Percentiles rank a stretch among this genome's conserved stretches.
Conservation (phyloP, 2,113 vertebrate genomes). For the Notarius quadriscutis region DNA sequence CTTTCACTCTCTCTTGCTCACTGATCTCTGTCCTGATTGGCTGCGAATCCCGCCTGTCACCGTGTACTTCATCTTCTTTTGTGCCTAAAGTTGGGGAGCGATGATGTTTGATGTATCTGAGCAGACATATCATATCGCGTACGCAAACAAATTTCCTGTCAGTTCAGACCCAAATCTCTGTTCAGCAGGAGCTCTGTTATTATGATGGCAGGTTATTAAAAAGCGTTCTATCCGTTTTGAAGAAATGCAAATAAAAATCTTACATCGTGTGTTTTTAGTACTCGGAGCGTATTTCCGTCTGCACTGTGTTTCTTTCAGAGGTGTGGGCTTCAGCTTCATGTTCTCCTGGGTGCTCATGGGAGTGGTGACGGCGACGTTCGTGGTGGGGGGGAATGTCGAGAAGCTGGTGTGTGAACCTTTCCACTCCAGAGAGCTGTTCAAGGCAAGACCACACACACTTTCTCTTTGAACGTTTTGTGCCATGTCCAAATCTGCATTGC, state of each 20-base stretch:
- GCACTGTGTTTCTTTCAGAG: conserved; percentile 68
- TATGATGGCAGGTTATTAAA: no score
- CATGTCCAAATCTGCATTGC: no score
- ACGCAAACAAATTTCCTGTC: not conserved
- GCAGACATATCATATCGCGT: not conserved
- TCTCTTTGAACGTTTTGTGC: no score
- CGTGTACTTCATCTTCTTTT: not conserved
- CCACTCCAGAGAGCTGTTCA: conserved; percentile 83
- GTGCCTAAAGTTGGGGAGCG: not conserved
- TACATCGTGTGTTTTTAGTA: not conserved
- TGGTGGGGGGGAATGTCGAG: conserved; percentile 87
- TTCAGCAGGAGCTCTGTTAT: not conserved
- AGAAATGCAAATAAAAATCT: no score
- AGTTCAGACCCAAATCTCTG: not conserved
- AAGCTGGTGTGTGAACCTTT: conserved; percentile 92
- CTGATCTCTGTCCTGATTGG: not conserved
- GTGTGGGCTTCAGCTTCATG: conserved; percentile 91
- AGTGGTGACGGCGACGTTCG: conserved; percentile 80
- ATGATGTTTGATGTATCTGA: not conserved
- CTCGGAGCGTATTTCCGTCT: not conserved
- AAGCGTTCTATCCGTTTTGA: no score
- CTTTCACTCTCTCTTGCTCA: no score
- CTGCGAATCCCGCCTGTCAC: not conserved
- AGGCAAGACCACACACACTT: conserved; percentile 71
- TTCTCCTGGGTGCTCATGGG: conserved; percentile 93